Percentiles rank a stretch among this genome's conserved stretches.
These are phyloP conservation scores for Ceratina australensis DNA, from an alignment of 1,140 invertebrate species.

Conservation along the genomic window DNA sequence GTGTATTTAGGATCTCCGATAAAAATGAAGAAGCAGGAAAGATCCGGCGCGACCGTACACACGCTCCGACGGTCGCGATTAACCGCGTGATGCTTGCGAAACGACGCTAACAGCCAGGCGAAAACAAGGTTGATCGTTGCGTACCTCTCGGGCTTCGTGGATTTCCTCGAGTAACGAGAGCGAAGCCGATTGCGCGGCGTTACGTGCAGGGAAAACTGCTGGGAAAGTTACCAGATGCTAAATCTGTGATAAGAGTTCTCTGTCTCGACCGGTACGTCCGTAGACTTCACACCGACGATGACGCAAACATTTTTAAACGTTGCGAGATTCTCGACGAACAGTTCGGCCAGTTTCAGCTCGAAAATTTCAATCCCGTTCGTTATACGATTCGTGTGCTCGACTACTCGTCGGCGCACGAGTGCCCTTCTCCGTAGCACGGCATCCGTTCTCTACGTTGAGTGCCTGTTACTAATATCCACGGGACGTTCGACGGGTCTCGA, in stretches of 20 bases:
- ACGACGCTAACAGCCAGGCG: background rate
- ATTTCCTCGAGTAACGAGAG: constrained; percentile 10
- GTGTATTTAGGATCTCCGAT: no score
- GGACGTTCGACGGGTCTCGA: background rate
- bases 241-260: background rate
- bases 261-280: no score
- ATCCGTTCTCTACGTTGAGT: background rate
- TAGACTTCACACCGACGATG: no score
- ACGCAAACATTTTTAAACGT: background rate
- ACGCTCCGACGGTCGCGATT: background rate
- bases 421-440: background rate
- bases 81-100: constrained; percentile 12
- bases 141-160: background rate
- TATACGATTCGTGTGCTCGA: background rate
- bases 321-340: no score
- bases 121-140: constrained; percentile 11
- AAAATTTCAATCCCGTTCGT: no score
- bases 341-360: no score
- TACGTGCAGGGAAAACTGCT: background rate
- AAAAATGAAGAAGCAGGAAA: background rate
- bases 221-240: background rate
- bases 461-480: background rate
- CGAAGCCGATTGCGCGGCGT: background rate
- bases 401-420: background rate
- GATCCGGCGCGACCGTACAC: no score